phyloP scores from a whole-genome alignment of 2,797 vertebrate genomes.

The Austrolebias charrua region DNA sequence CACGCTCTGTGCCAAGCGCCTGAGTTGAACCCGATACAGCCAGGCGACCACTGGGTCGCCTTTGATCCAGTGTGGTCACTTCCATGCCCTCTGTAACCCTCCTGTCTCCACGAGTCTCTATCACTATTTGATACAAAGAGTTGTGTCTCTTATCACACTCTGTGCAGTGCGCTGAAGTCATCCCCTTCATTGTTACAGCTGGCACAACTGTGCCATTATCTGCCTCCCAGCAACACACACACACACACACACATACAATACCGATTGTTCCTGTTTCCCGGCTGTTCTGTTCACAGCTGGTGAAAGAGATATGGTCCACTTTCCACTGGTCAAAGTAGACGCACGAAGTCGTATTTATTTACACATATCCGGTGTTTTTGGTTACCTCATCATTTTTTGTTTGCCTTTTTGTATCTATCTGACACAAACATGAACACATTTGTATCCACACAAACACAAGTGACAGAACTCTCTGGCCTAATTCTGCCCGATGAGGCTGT shows the following conservation, averaged over 20 bases:
- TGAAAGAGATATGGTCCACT: conserved; percentile 64
- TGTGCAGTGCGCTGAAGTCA: conserved; percentile 62
- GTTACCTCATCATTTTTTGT: conserved; percentile 12
- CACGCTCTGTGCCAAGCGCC: conserved; percentile 15
- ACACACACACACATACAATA: conserved; percentile 58
- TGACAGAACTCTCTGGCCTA: conserved; percentile 74
- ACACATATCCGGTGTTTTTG: conserved; percentile 28
- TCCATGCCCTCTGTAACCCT: conserved; percentile 20
- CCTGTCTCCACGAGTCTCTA: conserved; percentile 23
- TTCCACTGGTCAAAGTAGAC: conserved; percentile 43
- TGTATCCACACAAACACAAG: conserved; percentile 29
- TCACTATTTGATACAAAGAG: conserved; percentile 42
- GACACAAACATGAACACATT: conserved; percentile 25
- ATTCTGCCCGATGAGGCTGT: conserved; percentile 68
- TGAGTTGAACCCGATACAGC: conserved; percentile 38
- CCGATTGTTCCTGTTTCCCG: conserved; percentile 75
- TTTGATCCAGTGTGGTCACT: conserved; percentile 39
- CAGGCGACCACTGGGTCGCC: conserved; percentile 1
- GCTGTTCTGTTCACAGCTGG: conserved; percentile 62
- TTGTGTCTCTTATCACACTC: conserved; percentile 57
- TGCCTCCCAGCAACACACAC: conserved; percentile 14
- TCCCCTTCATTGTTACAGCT: conserved; percentile 62
- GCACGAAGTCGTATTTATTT: background rate
- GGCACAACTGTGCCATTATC: conserved; percentile 56
- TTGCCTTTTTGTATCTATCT: conserved; percentile 26